Base-by-base conservation (phyloP, 1,140 invertebrate species). In the Streblospio benedicti region DNA sequence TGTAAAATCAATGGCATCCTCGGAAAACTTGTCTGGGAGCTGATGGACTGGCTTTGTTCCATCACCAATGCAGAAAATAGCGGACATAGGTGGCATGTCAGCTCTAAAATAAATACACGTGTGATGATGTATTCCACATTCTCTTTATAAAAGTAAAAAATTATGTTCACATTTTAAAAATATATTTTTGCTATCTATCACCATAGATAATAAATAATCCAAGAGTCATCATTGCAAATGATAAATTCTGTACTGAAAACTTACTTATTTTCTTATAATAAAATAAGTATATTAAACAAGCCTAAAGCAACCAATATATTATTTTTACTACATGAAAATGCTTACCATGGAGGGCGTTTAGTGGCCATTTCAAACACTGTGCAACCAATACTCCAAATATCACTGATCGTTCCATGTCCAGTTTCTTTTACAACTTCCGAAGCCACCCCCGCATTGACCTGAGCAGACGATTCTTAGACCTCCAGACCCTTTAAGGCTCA, bases 381-480 rank as follows among this genome's bases (percentile, higher is more conserved):
- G 60, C 75, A 77, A 1, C 75, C 75, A 56, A 77, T 67, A 66
- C 73, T 76, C 75, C 75, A 77, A n/a, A 77, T 77, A 59, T 77
- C 75, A n/a, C 74, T 76, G 54, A 74, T 75, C 52, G 71, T 74
- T 0, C 75, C 75, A 65, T 77, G 74, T 33, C 74, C 75, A 14
- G 68, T 73, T 58, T 77, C 75, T 44, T 67, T 95, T 69, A 98
- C 96, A 16, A 96, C 91, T 81, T 92, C 89, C 0, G 92, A 91
- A 16, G 89, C 91, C 90, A 95, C 95, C 75, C 75, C 45, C 71
- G 70, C 73, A 76, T 75, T 5, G 75, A 77, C 47, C 72, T 73
- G 16, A 75, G 69, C 6, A 76, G 69, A 64, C 73, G 68, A 12
- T 65, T 65, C 61, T 73, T 56, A 38, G 35, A 20, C 25, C 32